Conservation (phyloP, 1,140 invertebrate species). For the Lucilia sericata region DNA sequence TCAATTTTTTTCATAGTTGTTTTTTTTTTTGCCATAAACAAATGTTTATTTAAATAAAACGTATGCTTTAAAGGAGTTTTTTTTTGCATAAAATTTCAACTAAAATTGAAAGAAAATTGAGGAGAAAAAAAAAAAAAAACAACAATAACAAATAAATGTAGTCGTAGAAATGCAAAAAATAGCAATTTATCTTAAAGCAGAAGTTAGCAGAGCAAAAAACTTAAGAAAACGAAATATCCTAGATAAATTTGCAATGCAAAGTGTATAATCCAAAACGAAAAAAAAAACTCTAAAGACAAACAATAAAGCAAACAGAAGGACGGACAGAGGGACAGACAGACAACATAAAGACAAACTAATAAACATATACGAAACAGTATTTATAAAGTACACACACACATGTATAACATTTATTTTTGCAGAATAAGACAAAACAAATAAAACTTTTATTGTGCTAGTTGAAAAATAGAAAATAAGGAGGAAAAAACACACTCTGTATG, state of each 20-base stretch:
- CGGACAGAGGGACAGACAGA: too few species aligned
- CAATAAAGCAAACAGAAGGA: neutral
- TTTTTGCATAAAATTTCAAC: constrained; percentile 1
- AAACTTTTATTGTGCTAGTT: too few species aligned
- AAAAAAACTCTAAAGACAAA: neutral
- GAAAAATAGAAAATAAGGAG: constrained; percentile 24
- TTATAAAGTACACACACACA: neutral
- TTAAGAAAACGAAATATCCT: too few species aligned
- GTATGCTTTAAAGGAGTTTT: constrained; percentile 1
- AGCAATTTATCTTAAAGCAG: constrained; percentile 22
- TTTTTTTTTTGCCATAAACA: neutral
- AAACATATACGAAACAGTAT: neutral
- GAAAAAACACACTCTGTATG: neutral
- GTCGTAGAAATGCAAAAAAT: neutral
- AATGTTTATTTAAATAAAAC: constrained; percentile 2
- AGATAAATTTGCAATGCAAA: constrained; percentile 9
- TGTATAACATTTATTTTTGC: too few species aligned
- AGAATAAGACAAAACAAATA: neutral
- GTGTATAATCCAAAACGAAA: neutral
- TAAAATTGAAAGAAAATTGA: neutral
- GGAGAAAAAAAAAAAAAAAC: neutral
- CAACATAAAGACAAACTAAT: too few species aligned
- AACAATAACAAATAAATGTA: neutral
- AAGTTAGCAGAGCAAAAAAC: neutral
- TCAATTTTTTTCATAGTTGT: neutral